phyloP scores from a whole-genome alignment of 2,888 invertebrate genomes.

The Carpatolechia fugitivella region DNA sequence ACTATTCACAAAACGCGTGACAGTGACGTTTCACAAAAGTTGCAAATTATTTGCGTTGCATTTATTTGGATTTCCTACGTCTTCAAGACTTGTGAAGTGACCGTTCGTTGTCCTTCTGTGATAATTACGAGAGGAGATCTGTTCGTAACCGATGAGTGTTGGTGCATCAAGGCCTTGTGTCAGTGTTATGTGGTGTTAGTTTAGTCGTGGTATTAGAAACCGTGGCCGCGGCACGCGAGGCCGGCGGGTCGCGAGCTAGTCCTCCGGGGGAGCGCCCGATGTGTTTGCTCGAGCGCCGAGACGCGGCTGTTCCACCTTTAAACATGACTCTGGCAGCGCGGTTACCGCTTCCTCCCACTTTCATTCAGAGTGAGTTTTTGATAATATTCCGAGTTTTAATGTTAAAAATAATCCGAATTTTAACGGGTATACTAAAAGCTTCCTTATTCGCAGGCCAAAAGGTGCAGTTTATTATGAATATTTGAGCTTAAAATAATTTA shows the following conservation, averaged over 20 bases:
- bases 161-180: neutral
- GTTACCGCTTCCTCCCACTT: slow-evolving; percentile 36
- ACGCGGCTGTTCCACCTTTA: slow-evolving; percentile 44
- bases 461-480: too few species aligned
- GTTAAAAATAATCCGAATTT: too few species aligned
- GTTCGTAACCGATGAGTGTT: neutral
- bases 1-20: neutral
- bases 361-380: slow-evolving; percentile 55
- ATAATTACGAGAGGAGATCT: neutral
- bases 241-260: slow-evolving; percentile 42
- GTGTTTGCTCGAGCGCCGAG: slow-evolving; percentile 55
- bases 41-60: too few species aligned
- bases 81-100: neutral
- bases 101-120: neutral
- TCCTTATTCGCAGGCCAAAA: too few species aligned
- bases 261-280: slow-evolving; percentile 48
- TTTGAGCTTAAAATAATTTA: too few species aligned
- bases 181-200: slow-evolving; percentile 21
- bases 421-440: too few species aligned
- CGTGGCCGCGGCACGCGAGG: slow-evolving; percentile 51
- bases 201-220: slow-evolving; percentile 33
- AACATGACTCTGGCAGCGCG: slow-evolving; percentile 68
- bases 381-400: neutral
- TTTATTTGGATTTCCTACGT: too few species aligned
- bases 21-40: neutral